Evolutionary conservation across 2,797 vertebrate species (phyloP), one percentile per base, ranked within the genome.

Genomic region (Sternotherus odoratus): DNA sequence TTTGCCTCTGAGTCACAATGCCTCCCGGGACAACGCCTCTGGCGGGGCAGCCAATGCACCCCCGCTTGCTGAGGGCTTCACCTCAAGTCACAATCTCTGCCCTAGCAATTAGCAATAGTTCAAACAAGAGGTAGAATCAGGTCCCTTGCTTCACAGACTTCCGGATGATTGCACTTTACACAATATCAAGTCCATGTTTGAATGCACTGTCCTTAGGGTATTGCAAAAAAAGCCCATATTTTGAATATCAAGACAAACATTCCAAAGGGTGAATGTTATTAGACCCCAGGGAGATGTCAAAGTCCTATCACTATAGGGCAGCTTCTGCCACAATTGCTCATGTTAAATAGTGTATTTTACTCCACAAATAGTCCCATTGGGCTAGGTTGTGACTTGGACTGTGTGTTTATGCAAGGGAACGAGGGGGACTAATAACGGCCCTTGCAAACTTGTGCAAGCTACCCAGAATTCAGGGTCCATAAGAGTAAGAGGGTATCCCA

Each of bases 141-240:
- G 36, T 24, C 2, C 39, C 3, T 1, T 2, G 0, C 0, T 48
- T 57, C 75, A 30, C 1, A 0, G 72, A 0, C 63, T 57, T 12
- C 54, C 21, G 6, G 12, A 9, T 80, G 33, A 12, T 39, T 19
- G 26, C 7, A 3, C 21, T 3, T 82, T 19, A 30, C 28, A 17
- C 24, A 30, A 46, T 48, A 48, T 30, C 26, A 48, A 46, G 5
- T 69, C 66, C 36, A 30, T 48, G 28, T 48, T 75, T 48, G 26
- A 75, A 48, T 17, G 26, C 28, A 16, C 15, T 75, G 17, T 75
- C 13, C 4, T 6, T 16, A 15, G 48, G 49, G 24, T 6, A 51
- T 23, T 78, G 30, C 1, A 43, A 48, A 66, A 66, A 36, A 36
- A 57, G 12, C 48, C 43, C 21, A 57, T 53, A 57, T 21, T 21